phyloP scores from a whole-genome alignment of 2,113 vertebrate species.

The Emydura subglobosa region DNA sequence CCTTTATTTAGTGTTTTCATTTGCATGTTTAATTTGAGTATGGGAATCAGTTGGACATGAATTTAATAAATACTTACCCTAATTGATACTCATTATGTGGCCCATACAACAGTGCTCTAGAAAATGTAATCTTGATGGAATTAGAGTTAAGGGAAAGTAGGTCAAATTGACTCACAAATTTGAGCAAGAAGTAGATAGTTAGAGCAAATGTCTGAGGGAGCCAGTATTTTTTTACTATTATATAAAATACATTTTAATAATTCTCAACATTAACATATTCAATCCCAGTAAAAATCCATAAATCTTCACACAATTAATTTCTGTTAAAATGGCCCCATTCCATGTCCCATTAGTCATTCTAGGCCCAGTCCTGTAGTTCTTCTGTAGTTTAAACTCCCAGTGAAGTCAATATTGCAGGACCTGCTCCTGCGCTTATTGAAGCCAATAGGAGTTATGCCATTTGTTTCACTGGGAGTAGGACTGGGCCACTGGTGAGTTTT shows the following conservation, averaged over 20 bases:
- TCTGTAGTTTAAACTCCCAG: neutral
- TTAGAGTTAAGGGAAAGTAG: constrained; percentile 43
- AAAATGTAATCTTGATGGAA: constrained; percentile 20
- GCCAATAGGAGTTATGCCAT: neutral
- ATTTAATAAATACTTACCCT: constrained; percentile 60
- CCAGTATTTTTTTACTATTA: neutral
- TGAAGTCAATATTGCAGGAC: neutral
- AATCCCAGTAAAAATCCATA: neutral
- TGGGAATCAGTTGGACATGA: constrained; percentile 47
- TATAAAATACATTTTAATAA: neutral
- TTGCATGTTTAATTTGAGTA: constrained; percentile 72
- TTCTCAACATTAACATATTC: neutral
- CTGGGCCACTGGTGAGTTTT: neutral
- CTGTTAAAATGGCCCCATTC: neutral
- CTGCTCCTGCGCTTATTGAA: neutral
- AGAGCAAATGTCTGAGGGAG: neutral
- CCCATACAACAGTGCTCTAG: neutral
- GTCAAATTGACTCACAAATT: constrained; percentile 17
- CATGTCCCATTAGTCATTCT: neutral
- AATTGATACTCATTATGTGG: constrained; percentile 50
- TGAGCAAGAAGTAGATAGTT: neutral
- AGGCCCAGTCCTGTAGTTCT: neutral
- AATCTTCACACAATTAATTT: neutral
- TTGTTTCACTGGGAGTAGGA: neutral
- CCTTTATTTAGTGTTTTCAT: constrained; percentile 66